phyloP scores from a whole-genome alignment of 1,140 invertebrate genomes.

The Apis dorsata region DNA sequence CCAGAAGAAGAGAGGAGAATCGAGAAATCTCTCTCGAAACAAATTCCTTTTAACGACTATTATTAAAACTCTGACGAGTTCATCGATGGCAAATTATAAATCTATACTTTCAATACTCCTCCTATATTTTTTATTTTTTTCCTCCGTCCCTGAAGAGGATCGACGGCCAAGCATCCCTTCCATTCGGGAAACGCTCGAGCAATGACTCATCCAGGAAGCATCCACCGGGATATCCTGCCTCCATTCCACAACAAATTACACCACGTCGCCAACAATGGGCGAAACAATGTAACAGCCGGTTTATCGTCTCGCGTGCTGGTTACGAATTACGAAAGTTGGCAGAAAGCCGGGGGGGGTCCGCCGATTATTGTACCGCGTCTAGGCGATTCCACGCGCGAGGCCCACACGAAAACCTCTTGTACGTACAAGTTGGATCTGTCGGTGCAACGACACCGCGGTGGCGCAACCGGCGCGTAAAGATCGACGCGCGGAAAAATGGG shows the following conservation, averaged over 20 bases:
- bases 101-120: too few relatives aligned
- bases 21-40: too few relatives aligned
- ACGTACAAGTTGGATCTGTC: background rate
- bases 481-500: constrained; percentile 6
- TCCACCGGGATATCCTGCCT: background rate
- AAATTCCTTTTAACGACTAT: too few relatives aligned
- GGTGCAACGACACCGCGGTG: background rate
- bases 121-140: too few relatives aligned
- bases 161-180: background rate
- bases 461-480: constrained; percentile 3
- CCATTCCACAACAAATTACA: background rate
- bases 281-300: background rate
- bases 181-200: too few relatives aligned
- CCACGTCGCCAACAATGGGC: background rate
- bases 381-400: background rate
- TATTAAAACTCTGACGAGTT: too few relatives aligned
- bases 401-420: constrained; percentile 9
- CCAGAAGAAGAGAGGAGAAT: too few relatives aligned
- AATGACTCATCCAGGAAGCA: background rate
- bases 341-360: background rate
- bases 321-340: constrained; percentile 25
- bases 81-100: too few relatives aligned
- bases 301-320: constrained; percentile 4
- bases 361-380: background rate
- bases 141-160: too few relatives aligned